Base-by-base conservation (phyloP, 2,888 invertebrate species). In the Tanypteryx hageni region DNA sequence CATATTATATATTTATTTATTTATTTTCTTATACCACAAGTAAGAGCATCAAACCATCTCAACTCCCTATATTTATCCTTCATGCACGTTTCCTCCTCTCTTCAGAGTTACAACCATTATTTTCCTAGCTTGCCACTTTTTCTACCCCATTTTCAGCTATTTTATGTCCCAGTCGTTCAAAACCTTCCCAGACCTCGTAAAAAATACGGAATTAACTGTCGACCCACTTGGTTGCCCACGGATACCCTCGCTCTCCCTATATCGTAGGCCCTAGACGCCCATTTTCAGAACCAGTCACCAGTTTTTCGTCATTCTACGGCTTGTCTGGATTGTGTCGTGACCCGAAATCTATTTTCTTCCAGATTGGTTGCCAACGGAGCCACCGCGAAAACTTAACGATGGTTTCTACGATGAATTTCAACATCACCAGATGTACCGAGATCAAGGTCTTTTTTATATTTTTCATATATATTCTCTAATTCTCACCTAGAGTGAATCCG, bases 391-490 rank as follows among this genome's bases (percentile, higher is more conserved):
- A n/a, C 64, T 10, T 56, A 68, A 68, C 64, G 89, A 68, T 56
- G 89, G 27, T 11, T 89, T 85, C 57, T 85, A 64, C 64, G 89
- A 89, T 27, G 61, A 89, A 64, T 89, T 56, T 64, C 89, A 89
- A 64, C 61, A 44, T n/a, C 89, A 89, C 18, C 89, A 89, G 56
- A 92, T 92, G 92, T 86, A 68, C 76, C 92, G 76, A 64, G 92
- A 92, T 58, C 56, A 92, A 92, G 92, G 92, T 92, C 61, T 59
- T 61, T 44, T 18, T 81, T 13, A 13, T 44, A 57, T 84, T 84
- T 83, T 84, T 3, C 13, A 27, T 76, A 27, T 76, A 27, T 27
- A 27, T 27, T 76, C 22, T 76, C 76, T 76, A 76, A 76, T 76
- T 27, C 0, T 27, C 27, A 27, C 9, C 11, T 27, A 76, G 76